A percentile compares a stretch with the other conserved stretches of the same genome.
Evolutionary conservation across 2,113 vertebrate species (phyloP).

Genomic region (Trichechus manatus): DNA sequence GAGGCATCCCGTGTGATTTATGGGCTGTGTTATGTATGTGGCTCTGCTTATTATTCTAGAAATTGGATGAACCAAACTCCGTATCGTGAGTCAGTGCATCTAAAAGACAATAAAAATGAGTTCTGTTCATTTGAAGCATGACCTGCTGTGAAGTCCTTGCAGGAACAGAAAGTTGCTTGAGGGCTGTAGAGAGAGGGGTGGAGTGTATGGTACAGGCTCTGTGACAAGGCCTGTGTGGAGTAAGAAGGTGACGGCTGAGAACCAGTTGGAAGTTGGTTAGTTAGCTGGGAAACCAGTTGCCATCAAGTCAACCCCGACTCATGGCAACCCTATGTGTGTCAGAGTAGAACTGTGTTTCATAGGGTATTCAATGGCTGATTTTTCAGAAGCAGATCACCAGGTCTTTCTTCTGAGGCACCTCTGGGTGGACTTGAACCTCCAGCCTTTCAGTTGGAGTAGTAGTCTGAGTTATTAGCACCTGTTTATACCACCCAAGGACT

Average conservation of each 20-base stretch:
- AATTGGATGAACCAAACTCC: not conserved
- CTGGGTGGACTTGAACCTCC: not conserved
- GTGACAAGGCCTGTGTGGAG: not conserved
- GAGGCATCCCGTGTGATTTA: not conserved
- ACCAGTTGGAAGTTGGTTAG: not conserved
- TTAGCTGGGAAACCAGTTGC: not conserved
- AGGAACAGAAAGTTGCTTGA: not conserved
- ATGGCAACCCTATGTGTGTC: not conserved
- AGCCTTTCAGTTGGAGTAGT: not conserved
- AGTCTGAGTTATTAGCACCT: not conserved
- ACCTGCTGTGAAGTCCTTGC: not conserved
- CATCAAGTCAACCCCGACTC: not conserved
- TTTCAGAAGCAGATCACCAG: not conserved
- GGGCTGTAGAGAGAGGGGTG: no score
- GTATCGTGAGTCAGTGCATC: accelerated
- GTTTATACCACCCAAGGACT: not conserved
- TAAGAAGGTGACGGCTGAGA: not conserved
- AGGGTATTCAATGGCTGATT: not conserved
- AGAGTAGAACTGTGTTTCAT: not conserved
- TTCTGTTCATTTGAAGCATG: not conserved
- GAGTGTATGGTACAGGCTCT: not conserved
- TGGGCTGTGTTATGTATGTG: not conserved
- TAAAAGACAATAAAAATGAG: not conserved
- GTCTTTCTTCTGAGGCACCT: not conserved
- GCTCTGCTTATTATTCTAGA: not conserved